A percentile compares a stretch with the other conserved stretches of the same genome.
These are phyloP conservation scores for Oedothorax gibbosus DNA, from an alignment of 1,140 invertebrate species.

Conservation along the genomic window DNA sequence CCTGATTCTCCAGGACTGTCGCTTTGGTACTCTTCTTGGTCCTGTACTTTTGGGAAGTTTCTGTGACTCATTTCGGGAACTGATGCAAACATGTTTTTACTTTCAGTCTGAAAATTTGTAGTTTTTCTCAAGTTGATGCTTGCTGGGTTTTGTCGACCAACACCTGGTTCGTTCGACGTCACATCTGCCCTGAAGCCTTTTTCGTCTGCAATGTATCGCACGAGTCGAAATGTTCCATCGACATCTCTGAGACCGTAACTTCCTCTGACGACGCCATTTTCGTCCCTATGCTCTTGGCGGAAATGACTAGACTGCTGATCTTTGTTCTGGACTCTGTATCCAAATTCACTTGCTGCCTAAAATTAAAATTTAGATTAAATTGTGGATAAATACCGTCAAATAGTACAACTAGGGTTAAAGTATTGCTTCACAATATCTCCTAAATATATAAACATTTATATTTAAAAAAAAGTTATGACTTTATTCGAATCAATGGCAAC, in stretches of 20 bases:
- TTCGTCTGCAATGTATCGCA: constrained; percentile 47
- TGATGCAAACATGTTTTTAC: neutral
- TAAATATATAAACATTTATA: too few species aligned
- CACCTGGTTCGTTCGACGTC: constrained; percentile 44
- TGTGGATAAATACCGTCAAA: too few species aligned
- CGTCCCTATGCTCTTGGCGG: constrained; percentile 42
- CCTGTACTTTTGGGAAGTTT: neutral
- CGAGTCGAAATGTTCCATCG: constrained; percentile 26
- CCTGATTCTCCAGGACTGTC: neutral
- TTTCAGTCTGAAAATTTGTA: too few species aligned
- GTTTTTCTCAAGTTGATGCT: neutral
- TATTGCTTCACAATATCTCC: too few species aligned
- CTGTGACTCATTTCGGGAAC: neutral
- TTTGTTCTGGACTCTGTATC: constrained; percentile 14
- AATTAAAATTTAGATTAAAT: neutral
- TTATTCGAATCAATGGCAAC: too few species aligned
- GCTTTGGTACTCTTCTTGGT: neutral
- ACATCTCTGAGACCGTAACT: constrained; percentile 48
- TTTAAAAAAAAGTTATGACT: too few species aligned
- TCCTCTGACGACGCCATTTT: constrained; percentile 46
- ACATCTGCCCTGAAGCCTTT: constrained; percentile 53
- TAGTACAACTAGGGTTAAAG: too few species aligned
- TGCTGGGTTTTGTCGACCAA: constrained; percentile 37
- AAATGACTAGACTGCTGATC: constrained; percentile 27
- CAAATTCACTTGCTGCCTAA: constrained; percentile 16